Base-by-base conservation (phyloP, 2,113 vertebrate species). In the Charadrius vociferus region DNA sequence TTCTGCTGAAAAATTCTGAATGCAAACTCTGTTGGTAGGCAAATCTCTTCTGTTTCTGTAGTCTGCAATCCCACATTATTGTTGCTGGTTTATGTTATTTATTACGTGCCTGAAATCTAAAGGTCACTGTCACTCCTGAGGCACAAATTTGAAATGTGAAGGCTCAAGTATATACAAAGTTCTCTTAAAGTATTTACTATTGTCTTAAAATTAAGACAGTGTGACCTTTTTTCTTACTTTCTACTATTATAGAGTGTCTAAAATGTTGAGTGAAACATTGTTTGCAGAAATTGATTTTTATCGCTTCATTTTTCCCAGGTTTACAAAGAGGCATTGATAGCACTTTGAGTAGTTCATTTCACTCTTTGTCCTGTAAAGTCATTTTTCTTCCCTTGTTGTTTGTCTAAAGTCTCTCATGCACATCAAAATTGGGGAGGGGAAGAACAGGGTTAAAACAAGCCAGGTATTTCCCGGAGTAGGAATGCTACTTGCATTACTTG, bases 281-380 rank as follows among this genome's bases (percentile, higher is more conserved):
- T 79, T 91, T 68, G 71, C 53, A 53, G 53, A 90, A 62, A 88
- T 77, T 77, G 36, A 93, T 95, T 92, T 86, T 87, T 89, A 95
- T 95, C 4, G 0, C 65, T 72, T 84, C 39, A 32, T 89, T 91
- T 86, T 89, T 43, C 73, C 79, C 73, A 85, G 65, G 71, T 88
- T 95, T 94, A 82, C 81, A 91, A 41, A 77, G 61, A 73, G 41
- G 58, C 0, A 0, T 80, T 87, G 29, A 87, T 36, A 72, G 66
- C 32, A 50, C 17, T 81, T 55, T 26, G 32, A 49, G 73, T 75
- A 72, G n/a, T 87, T 73, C 2, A 45, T 88, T 97, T 94, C 88
- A 82, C 20, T 80, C 62, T 91, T 91, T 96, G 86, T 80, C 66
- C 81, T 75, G 13, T 74, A 56, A 67, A 61, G 77, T 49, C 0